Percentiles rank a stretch among this genome's conserved stretches.
These are phyloP conservation scores for Bombus waltoni DNA, from an alignment of 1,140 invertebrate genomes.

Conservation along the genomic window DNA sequence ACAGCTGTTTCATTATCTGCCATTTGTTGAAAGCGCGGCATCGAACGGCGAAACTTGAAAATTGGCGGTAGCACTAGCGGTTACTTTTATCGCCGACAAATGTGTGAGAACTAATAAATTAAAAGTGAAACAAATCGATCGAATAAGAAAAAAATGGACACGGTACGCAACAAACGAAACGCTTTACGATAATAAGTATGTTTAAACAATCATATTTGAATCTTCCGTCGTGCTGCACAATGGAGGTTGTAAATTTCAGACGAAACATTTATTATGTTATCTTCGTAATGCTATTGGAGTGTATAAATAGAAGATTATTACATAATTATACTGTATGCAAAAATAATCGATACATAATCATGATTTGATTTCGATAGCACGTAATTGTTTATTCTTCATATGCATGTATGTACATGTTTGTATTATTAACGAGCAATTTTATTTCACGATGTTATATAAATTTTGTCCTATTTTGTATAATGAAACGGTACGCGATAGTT, in stretches of 20 bases:
- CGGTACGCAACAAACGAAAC: background rate
- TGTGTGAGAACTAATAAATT: background rate
- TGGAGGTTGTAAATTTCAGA: background rate
- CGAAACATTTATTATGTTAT: background rate
- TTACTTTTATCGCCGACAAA: background rate
- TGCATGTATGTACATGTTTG: background rate
- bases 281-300: too few relatives aligned
- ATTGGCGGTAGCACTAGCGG: slow-evolving; percentile 14
- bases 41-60: slow-evolving; percentile 50
- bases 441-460: background rate
- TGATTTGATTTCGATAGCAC: background rate
- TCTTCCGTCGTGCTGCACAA: background rate
- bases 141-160: background rate
- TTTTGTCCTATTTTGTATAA: background rate
- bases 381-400: background rate
- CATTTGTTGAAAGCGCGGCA: slow-evolving; percentile 48
- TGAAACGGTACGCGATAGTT: too few relatives aligned
- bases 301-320: background rate
- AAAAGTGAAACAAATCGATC: background rate
- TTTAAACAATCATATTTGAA: background rate
- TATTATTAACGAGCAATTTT: background rate
- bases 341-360: background rate
- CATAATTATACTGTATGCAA: background rate
- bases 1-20: slow-evolving; percentile 67
- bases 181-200: background rate